Conservation (phyloP, 2,797 vertebrate species). For the Amazona finschi region DNA sequence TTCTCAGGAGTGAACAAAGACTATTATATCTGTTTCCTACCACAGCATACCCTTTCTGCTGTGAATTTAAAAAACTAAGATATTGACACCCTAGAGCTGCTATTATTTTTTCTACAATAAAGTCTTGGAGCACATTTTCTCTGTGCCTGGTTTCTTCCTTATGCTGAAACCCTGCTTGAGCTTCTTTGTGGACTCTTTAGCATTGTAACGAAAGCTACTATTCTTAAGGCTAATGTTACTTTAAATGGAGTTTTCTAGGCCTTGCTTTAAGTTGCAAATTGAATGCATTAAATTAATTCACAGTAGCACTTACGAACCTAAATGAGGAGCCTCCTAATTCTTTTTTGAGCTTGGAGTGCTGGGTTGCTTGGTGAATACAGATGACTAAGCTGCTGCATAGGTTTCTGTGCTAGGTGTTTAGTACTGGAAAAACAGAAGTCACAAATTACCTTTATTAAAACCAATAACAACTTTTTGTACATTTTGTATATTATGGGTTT, state of each 20-base stretch:
- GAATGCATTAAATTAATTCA: slow-evolving; percentile 35
- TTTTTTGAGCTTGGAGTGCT: not conserved
- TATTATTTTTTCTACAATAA: not conserved
- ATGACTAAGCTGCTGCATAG: not conserved
- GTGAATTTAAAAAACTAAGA: not conserved
- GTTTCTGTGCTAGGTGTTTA: not conserved
- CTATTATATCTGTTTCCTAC: not conserved
- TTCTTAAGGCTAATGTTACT: not conserved
- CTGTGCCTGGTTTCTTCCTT: not conserved
- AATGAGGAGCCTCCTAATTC: not conserved
- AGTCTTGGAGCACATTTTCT: not conserved
- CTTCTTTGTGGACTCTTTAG: not conserved
- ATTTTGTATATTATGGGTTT: not conserved
- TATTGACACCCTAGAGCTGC: not conserved
- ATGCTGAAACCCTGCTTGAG: not conserved
- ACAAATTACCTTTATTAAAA: not conserved
- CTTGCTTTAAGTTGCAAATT: slow-evolving; percentile 29
- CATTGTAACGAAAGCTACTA: not conserved
- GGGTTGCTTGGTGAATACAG: not conserved
- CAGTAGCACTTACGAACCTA: not conserved
- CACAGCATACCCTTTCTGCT: not conserved
- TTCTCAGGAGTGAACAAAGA: not conserved
- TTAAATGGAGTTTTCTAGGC: slow-evolving; percentile 7
- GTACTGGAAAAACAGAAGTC: not conserved
- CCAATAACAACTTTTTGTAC: not conserved